Conservation (phyloP, 2,888 invertebrate genomes). For the Andrena chrysosceles region DNA sequence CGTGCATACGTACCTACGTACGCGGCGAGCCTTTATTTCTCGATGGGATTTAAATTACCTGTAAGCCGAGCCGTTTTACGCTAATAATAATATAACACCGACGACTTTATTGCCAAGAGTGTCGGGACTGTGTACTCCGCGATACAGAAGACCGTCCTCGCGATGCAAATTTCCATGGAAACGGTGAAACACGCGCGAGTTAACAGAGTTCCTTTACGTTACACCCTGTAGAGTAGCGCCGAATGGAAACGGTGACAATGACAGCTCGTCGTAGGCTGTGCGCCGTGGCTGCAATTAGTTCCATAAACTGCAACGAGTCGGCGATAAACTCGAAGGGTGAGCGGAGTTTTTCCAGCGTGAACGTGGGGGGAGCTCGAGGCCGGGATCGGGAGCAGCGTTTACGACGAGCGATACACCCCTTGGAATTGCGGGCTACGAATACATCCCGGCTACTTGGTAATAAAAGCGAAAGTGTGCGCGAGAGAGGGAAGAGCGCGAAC, state of each 20-base stretch:
- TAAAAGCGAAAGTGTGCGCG: slow-evolving; percentile 61
- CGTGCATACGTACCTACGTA: slow-evolving; percentile 65
- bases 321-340: not conserved
- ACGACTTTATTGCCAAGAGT: slow-evolving; percentile 66
- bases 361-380: not conserved
- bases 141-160: not conserved
- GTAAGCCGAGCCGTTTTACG: slow-evolving; percentile 77
- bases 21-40: slow-evolving; percentile 76
- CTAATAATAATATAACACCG: slow-evolving; percentile 72
- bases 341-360: slow-evolving; percentile 1
- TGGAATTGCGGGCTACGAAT: slow-evolving; percentile 42
- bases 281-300: slow-evolving; percentile 11
- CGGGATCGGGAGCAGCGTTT: slow-evolving; percentile 29
- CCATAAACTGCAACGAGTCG: not conserved
- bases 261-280: not conserved
- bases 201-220: no score
- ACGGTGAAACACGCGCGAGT: not conserved
- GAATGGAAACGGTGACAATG: not conserved
- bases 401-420: slow-evolving; percentile 42
- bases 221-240: no score
- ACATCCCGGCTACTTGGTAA: slow-evolving; percentile 35
- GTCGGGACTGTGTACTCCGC: no score
- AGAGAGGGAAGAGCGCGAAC: slow-evolving; percentile 12
- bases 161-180: not conserved
- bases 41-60: slow-evolving; percentile 81